Percentiles rank a stretch among this genome's conserved stretches.
These are phyloP conservation scores for Anagrus nilaparvatae DNA, from an alignment of 1,140 invertebrate genomes.

Conservation along the genomic window DNA sequence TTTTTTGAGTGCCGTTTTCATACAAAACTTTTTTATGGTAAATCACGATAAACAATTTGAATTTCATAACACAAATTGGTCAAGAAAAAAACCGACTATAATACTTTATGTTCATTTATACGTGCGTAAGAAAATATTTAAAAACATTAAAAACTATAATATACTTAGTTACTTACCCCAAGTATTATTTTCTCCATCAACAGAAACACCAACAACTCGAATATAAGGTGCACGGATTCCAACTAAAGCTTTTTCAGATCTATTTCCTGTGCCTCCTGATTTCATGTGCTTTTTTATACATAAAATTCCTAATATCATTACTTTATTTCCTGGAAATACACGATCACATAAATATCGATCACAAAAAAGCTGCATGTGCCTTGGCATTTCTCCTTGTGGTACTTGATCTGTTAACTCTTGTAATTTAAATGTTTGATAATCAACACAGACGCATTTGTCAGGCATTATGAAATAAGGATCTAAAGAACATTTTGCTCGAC, in stretches of 20 bases:
- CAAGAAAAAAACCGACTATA: not conserved
- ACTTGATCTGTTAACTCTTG: slow-evolving; percentile 95
- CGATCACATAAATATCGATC: slow-evolving; percentile 92
- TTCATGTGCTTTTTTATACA: slow-evolving; percentile 86
- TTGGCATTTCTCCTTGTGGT: slow-evolving; percentile 96
- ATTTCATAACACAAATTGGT: not conserved
- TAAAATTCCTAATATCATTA: slow-evolving; percentile 90
- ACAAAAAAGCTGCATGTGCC: slow-evolving; percentile 91
- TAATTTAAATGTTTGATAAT: slow-evolving; percentile 84
- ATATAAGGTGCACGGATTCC: slow-evolving; percentile 92
- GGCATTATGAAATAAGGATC: slow-evolving; percentile 98
- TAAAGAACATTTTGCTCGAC: slow-evolving; percentile 82
- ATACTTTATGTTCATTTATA: not conserved
- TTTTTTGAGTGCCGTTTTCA: no score
- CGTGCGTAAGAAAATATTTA: not conserved
- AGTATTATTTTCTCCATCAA: slow-evolving; percentile 58
- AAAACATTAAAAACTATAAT: slow-evolving; percentile 1
- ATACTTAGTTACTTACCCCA: slow-evolving; percentile 53
- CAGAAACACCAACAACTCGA: slow-evolving; percentile 82
- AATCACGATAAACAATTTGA: no score
- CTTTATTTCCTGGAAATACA: slow-evolving; percentile 92
- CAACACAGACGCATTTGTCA: slow-evolving; percentile 94
- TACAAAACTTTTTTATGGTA: no score
- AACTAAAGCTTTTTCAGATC: slow-evolving; percentile 77
- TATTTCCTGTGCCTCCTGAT: slow-evolving; percentile 47